phyloP scores from a whole-genome alignment of 2,797 vertebrate species.

The Megalops cyprinoides region DNA sequence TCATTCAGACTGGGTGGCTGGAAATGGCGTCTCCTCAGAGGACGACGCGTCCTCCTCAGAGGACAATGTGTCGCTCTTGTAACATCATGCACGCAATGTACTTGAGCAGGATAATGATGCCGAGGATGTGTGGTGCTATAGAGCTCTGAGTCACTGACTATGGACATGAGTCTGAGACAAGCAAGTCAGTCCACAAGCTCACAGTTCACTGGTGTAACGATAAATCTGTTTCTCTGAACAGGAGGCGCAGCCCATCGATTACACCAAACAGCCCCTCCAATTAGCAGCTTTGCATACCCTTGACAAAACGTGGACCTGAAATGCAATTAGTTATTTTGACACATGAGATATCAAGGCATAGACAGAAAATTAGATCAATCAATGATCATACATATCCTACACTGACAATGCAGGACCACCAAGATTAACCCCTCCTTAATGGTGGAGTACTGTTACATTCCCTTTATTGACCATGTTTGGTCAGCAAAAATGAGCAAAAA shows the following conservation, averaged over 20 bases:
- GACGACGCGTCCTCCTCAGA: conserved; percentile 3
- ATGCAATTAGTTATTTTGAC: conserved; percentile 79
- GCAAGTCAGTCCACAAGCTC: conserved; percentile 71
- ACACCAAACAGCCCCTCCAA: conserved; percentile 74
- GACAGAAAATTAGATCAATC: conserved; percentile 83
- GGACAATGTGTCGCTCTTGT: background rate
- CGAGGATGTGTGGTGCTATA: background rate
- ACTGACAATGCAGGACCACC: conserved; percentile 73
- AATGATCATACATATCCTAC: conserved; percentile 64
- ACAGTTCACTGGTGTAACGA: conserved; percentile 67
- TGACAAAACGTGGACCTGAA: conserved; percentile 69
- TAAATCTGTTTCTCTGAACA: conserved; percentile 80
- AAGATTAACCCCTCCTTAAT: conserved; percentile 13
- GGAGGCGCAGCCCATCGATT: too few species aligned
- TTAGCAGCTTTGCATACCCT: conserved; percentile 74
- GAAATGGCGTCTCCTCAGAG: background rate
- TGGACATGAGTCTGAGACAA: conserved; percentile 80
- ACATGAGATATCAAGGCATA: conserved; percentile 76
- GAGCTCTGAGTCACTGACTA: conserved; percentile 73
- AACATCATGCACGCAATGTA: background rate
- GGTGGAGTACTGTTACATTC: too few species aligned
- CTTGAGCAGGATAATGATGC: background rate
- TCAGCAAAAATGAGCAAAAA: background rate
- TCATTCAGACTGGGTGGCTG: background rate
- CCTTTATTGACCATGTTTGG: background rate